Percentiles rank a stretch among this genome's conserved stretches.
Conservation (phyloP, 2,797 vertebrate genomes). For the Vespertilio murinus region DNA sequence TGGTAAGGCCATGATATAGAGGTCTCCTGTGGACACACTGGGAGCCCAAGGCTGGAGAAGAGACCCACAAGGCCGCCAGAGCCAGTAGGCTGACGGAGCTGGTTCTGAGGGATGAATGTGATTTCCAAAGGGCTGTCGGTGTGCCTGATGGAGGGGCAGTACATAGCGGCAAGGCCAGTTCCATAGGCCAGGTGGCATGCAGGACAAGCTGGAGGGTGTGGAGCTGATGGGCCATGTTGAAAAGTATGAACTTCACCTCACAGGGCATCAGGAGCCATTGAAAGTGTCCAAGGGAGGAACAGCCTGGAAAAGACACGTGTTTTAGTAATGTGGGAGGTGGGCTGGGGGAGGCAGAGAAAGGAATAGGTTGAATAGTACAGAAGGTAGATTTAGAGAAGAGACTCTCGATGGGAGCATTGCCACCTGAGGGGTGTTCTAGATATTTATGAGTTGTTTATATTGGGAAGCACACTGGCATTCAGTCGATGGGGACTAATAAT, state of each 20-base stretch:
- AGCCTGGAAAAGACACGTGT: neutral
- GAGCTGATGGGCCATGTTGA: neutral
- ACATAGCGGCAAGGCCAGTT: no score
- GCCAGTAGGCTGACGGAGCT: neutral
- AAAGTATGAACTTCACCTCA: neutral
- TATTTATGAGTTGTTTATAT: neutral
- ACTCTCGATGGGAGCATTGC: neutral
- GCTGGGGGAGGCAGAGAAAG: neutral
- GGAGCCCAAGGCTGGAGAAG: neutral
- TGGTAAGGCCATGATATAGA: neutral
- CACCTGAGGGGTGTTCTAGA: neutral
- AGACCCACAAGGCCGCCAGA: neutral
- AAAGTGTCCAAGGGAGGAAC: neutral
- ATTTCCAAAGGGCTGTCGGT: neutral
- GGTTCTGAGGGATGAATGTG: neutral
- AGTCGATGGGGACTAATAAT: no score
- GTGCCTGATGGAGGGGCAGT: neutral
- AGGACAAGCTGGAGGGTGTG: neutral
- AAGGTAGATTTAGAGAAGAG: neutral
- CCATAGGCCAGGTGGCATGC: neutral
- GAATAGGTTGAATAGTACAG: neutral
- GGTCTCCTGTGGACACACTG: neutral
- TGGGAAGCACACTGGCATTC: neutral
- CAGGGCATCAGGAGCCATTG: neutral
- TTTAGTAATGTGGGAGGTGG: neutral